Conservation (phyloP, 35 echinoderm and acorn worm species). For the Apostichopus parvimensis region DNA sequence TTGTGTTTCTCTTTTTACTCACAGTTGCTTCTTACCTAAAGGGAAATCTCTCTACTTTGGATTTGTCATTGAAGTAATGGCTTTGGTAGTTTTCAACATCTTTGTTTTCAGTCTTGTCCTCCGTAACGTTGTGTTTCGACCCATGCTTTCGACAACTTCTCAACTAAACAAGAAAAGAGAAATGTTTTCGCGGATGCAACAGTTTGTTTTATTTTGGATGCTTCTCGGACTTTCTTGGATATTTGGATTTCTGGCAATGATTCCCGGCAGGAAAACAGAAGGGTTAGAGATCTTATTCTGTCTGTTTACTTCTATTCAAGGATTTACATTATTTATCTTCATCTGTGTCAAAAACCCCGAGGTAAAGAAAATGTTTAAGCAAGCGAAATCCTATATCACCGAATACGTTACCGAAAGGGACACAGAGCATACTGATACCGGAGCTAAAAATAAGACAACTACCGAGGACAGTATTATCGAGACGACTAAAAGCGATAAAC, state of each 20-base stretch:
- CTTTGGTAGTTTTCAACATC: conserved; percentile 35
- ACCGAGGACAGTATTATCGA: background rate
- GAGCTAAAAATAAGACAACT: background rate
- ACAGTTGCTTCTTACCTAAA: conserved; percentile 27
- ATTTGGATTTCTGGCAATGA: conserved; percentile 28
- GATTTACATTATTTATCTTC: conserved; percentile 24
- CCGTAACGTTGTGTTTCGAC: conserved; percentile 1
- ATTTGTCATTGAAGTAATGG: conserved; percentile 10
- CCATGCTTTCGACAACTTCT: background rate
- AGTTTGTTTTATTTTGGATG: conserved; percentile 31
- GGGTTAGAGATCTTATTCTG: conserved; percentile 25
- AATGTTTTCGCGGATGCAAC: conserved; percentile 14
- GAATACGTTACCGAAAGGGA: background rate
- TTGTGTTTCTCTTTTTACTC: background rate
- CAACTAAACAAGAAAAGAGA: conserved; percentile 14
- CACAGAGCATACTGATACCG: background rate
- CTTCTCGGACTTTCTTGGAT: conserved; percentile 37
- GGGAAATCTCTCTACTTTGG: conserved; percentile 31
- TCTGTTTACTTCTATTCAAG: conserved; percentile 28
- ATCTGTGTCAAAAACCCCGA: conserved; percentile 9
- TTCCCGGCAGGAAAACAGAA: background rate
- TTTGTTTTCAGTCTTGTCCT: conserved; percentile 7
- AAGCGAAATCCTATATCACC: background rate
- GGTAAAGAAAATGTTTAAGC: background rate
- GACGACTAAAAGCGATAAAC: background rate